Evolutionary conservation across 2,797 vertebrate species (phyloP).

Genomic region (Tolypeutes matacus): DNA sequence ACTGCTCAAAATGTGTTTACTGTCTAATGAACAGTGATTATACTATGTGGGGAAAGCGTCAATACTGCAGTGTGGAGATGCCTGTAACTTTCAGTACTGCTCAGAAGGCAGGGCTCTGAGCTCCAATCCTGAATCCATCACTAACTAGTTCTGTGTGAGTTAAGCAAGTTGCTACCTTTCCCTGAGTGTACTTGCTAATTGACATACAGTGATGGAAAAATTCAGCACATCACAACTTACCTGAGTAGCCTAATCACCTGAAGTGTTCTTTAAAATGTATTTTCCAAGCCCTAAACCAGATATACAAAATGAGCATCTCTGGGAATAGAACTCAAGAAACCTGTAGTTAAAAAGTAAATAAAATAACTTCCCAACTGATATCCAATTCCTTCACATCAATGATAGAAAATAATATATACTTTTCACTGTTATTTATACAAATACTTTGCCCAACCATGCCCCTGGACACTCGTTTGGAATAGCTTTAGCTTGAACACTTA

Average conservation of each 20-base stretch:
- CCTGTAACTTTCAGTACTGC: not conserved
- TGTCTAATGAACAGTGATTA: not conserved
- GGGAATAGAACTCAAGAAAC: not conserved
- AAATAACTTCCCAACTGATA: not conserved
- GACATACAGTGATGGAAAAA: not conserved
- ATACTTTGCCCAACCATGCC: not conserved
- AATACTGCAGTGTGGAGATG: not conserved
- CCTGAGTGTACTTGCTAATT: not conserved
- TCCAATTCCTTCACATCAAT: slow-evolving; percentile 2
- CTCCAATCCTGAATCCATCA: not conserved
- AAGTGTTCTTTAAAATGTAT: not conserved
- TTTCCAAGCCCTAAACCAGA: not conserved
- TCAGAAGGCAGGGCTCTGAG: not conserved
- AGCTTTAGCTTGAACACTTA: not conserved
- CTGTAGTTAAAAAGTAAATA: too few species aligned
- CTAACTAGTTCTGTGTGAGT: not conserved
- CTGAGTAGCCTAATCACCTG: not conserved
- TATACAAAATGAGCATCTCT: not conserved
- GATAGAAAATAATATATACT: not conserved
- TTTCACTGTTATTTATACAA: not conserved
- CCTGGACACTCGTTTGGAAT: not conserved
- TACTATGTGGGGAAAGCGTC: not conserved
- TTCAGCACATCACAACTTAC: not conserved
- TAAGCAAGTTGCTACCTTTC: not conserved
- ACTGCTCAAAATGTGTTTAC: slow-evolving; percentile 36